Evolutionary conservation across 2,113 vertebrate genomes (phyloP).

Genomic region (Urocitellus parryii): DNA sequence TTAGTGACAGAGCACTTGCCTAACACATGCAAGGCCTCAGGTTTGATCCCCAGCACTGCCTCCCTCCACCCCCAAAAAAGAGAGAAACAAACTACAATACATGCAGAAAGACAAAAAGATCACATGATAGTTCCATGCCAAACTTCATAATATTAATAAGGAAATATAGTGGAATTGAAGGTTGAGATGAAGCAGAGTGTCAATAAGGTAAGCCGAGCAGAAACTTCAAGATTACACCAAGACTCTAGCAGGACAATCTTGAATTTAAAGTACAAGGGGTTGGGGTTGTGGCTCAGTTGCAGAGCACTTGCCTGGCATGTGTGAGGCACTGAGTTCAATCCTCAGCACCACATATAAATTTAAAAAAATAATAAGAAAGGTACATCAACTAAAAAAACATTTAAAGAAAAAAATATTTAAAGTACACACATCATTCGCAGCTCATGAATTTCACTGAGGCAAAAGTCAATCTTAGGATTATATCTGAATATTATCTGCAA

Average conservation of each 20-base stretch:
- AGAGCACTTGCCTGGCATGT: too few relatives aligned
- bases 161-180: conserved; percentile 8
- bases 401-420: too few relatives aligned
- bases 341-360: too few relatives aligned
- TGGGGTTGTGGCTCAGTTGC: too few relatives aligned
- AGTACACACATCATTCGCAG: neutral
- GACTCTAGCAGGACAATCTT: too few relatives aligned
- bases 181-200: neutral
- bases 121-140: neutral
- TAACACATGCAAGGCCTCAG: neutral
- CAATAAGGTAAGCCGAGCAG: neutral
- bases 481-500: neutral
- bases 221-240: conserved; percentile 17
- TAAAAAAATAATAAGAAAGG: too few relatives aligned
- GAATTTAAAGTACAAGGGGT: neutral
- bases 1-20: neutral
- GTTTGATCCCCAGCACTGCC: neutral
- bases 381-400: too few relatives aligned
- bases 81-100: neutral
- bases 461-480: neutral
- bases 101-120: neutral
- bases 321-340: too few relatives aligned
- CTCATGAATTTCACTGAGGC: conserved; percentile 3
- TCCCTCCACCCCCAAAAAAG: too few relatives aligned
- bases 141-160: conserved; percentile 34